phyloP scores from a whole-genome alignment of 2,888 invertebrate genomes.

The Scelioninae gen. 1 region DNA sequence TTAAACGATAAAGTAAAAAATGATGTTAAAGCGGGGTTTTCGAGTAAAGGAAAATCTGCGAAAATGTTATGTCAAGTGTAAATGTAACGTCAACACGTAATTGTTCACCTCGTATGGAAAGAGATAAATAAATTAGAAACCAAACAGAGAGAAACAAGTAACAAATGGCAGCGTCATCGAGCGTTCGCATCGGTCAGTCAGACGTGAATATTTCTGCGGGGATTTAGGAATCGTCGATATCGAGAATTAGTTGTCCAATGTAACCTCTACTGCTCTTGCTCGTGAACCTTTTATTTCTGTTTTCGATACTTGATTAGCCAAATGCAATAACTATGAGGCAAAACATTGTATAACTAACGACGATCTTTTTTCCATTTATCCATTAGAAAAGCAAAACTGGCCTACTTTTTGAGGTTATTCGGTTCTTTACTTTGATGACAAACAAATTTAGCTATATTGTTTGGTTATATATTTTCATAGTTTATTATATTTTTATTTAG shows the following conservation, averaged over 20 bases:
- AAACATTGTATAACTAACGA: slow-evolving; percentile 17
- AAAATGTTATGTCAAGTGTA: slow-evolving; percentile 30
- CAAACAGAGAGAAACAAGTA: slow-evolving; percentile 23
- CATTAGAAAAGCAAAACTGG: too few relatives aligned
- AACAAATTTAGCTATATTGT: too few relatives aligned
- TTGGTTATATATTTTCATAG: too few relatives aligned
- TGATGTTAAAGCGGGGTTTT: slow-evolving; percentile 14
- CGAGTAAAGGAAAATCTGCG: neutral
- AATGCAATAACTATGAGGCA: slow-evolving; percentile 37
- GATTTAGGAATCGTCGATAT: neutral
- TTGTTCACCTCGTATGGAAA: slow-evolving; percentile 52
- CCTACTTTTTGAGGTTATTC: neutral
- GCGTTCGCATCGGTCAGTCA: slow-evolving; percentile 42
- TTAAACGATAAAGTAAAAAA: slow-evolving; percentile 17
- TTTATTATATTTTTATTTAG: too few relatives aligned
- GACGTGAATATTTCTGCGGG: slow-evolving; percentile 1
- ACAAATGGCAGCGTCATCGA: slow-evolving; percentile 66
- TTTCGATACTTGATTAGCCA: slow-evolving; percentile 11
- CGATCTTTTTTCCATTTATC: slow-evolving; percentile 2
- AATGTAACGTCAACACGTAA: slow-evolving; percentile 43
- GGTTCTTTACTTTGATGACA: neutral
- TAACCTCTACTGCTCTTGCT: slow-evolving; percentile 65
- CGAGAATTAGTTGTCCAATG: slow-evolving; percentile 34
- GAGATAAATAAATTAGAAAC: slow-evolving; percentile 31
- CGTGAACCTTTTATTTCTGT: slow-evolving; percentile 36